Evolutionary conservation across 1,140 invertebrate species (phyloP).

Genomic region (Penaeus indicus): DNA sequence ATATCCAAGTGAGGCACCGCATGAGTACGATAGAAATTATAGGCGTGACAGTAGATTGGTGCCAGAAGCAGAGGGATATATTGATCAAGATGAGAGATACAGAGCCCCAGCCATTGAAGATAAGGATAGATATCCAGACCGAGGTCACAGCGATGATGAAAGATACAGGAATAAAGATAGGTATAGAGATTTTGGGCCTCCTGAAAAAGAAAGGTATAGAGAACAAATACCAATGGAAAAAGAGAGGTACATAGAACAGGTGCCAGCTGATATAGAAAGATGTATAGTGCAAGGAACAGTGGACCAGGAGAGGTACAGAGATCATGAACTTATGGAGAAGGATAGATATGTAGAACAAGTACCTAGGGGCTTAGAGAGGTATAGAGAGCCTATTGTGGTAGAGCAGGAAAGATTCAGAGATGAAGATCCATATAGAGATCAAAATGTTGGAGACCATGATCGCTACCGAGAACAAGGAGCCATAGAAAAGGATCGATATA

Average conservation of each 20-base stretch:
- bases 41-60: not conserved
- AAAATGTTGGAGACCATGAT: conserved; percentile 17
- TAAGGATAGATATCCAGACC: not conserved
- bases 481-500: conserved; percentile 2
- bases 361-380: no score
- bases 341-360: conserved; percentile 15
- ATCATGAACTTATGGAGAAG: conserved; percentile 12
- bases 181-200: conserved; percentile 1
- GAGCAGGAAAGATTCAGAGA: not conserved
- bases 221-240: conserved; percentile 15
- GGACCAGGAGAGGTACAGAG: conserved; percentile 27
- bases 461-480: conserved; percentile 1
- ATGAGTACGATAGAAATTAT: conserved; percentile 7
- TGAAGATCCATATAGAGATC: conserved; percentile 19
- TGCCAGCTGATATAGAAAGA: not conserved
- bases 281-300: conserved; percentile 5
- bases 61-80: not conserved
- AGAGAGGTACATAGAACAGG: not conserved
- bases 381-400: not conserved
- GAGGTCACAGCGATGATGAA: conserved; percentile 13
- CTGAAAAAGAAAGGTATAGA: conserved; percentile 13
- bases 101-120: not conserved
- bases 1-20: not conserved
- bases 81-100: conserved; percentile 7
- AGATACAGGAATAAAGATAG: conserved; percentile 24